phyloP scores from a whole-genome alignment of 2,888 invertebrate genomes.

The Eremobia ochroleuca region DNA sequence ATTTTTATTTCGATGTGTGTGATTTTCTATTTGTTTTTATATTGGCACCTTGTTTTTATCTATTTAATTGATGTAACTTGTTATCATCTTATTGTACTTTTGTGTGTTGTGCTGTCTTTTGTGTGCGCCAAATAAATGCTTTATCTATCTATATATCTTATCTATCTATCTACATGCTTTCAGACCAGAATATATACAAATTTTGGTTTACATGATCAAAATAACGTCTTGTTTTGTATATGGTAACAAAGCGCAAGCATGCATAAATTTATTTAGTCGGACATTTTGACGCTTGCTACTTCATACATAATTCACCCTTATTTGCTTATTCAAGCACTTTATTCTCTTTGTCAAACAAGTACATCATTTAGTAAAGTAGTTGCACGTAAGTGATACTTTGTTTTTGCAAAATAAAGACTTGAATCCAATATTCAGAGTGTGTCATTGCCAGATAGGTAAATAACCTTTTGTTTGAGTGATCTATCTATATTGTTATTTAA shows the following conservation, averaged over 20 bases:
- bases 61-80: no score
- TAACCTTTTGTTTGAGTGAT: conserved; percentile 7
- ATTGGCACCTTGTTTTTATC: no score
- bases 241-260: conserved; percentile 25
- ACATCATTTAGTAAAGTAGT: conserved; percentile 59
- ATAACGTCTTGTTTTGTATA: conserved; percentile 21
- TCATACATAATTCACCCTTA: conserved; percentile 61
- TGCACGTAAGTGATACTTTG: conserved; percentile 51
- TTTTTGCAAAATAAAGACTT: conserved; percentile 46
- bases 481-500: background rate
- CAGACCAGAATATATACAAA: conserved; percentile 23
- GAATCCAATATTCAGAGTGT: conserved; percentile 35
- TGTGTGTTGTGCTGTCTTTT: no score
- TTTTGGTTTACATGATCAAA: conserved; percentile 25
- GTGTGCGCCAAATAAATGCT: no score
- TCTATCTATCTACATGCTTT: no score
- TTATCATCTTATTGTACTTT: no score
- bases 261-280: conserved; percentile 22
- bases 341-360: conserved; percentile 54
- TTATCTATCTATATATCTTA: no score
- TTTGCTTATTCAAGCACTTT: conserved; percentile 50
- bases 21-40: no score
- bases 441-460: conserved; percentile 17
- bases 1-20: no score
- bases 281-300: conserved; percentile 42